Percentiles rank a stretch among this genome's conserved stretches.
These are phyloP conservation scores for Drosophila neocordata DNA, from an alignment of 1,140 invertebrate genomes.

Conservation along the genomic window DNA sequence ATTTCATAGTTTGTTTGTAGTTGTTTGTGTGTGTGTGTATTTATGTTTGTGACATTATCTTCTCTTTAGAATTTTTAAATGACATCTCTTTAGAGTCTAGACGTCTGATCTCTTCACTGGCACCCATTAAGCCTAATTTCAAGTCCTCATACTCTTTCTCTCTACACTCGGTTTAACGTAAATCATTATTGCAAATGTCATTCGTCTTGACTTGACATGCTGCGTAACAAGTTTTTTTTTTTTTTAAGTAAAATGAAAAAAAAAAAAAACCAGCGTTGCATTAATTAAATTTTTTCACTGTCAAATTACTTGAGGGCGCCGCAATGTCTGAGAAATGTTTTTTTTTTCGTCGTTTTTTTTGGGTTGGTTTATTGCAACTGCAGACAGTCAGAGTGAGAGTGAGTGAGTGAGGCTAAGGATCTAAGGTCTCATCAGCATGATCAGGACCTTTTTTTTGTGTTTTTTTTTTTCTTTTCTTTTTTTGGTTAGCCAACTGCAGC, in stretches of 20 bases:
- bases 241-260: constrained; percentile 26
- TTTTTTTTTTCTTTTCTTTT: constrained; percentile 1
- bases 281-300: constrained; percentile 46
- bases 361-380: constrained; percentile 57
- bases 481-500: constrained; percentile 28
- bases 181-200: constrained; percentile 71
- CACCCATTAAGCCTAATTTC: neutral
- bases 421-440: constrained; percentile 6
- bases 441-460: too few species aligned
- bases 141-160: neutral
- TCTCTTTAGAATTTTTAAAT: too few species aligned
- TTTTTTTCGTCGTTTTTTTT: constrained; percentile 44
- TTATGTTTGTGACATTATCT: too few species aligned
- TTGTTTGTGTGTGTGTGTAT: too few species aligned
- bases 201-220: constrained; percentile 66
- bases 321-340: constrained; percentile 76
- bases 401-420: constrained; percentile 13
- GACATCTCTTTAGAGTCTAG: too few species aligned
- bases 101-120: neutral
- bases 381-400: constrained; percentile 15
- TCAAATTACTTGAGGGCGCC: constrained; percentile 80
- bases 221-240: constrained; percentile 72
- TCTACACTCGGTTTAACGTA: constrained; percentile 41
- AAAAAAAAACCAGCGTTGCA: constrained; percentile 41
- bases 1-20: too few species aligned